A percentile compares a stretch with the other conserved stretches of the same genome.
These are phyloP conservation scores for Gymnosoma rotundatum DNA, from an alignment of 2,888 invertebrate genomes.

Conservation along the genomic window DNA sequence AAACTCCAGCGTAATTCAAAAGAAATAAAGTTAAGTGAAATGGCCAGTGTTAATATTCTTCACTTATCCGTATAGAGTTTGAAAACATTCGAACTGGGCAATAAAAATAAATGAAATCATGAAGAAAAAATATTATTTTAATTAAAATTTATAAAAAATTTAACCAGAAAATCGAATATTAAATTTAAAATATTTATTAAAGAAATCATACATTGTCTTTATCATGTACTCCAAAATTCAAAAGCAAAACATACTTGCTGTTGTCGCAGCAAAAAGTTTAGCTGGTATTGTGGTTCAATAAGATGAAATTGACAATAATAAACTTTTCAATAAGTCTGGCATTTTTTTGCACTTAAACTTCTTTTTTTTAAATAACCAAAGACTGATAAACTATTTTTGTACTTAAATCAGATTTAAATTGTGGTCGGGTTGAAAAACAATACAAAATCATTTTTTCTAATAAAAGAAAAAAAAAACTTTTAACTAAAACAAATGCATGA, in stretches of 20 bases:
- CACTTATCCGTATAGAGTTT: too few relatives aligned
- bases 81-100: too few relatives aligned
- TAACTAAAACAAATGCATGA: background rate
- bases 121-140: too few relatives aligned
- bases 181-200: background rate
- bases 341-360: conserved; percentile 3
- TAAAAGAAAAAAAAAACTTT: background rate
- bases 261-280: conserved; percentile 38
- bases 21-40: too few relatives aligned
- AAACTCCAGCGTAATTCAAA: too few relatives aligned
- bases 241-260: conserved; percentile 21
- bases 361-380: conserved; percentile 17
- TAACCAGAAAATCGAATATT: too few relatives aligned
- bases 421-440: background rate
- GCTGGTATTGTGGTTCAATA: conserved; percentile 46
- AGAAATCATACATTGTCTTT: conserved; percentile 10
- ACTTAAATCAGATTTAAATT: conserved; percentile 18
- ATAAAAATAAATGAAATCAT: too few relatives aligned
- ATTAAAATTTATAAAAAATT: too few relatives aligned
- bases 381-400: background rate
- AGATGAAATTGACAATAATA: conserved; percentile 35
- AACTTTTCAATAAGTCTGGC: conserved; percentile 36
- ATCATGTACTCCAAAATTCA: too few relatives aligned
- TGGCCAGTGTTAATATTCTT: too few relatives aligned
- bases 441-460: too few relatives aligned